Evolutionary conservation across 2,888 invertebrate species (phyloP), one percentile per base, ranked within the genome.

Genomic region (Brenthis ino): DNA sequence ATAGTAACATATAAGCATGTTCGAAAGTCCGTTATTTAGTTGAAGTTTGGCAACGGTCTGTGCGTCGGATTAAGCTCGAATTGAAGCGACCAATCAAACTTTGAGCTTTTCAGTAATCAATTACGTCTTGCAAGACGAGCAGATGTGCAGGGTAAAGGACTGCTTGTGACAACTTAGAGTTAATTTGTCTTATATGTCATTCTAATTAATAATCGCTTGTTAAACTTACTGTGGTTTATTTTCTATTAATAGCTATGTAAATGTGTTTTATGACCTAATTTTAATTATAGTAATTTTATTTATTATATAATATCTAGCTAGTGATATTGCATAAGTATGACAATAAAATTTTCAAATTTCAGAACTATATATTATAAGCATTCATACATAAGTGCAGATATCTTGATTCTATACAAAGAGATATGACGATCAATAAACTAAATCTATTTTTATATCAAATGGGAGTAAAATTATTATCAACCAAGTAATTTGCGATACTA

Each of bases 81-180:
- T 74, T 74, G 74, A 72, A 70, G 80, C 81, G 80, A 83, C 78
- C 85, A 85, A 86, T 86, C 86, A 81, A 84, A 86, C 82, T 85
- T 85, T 75, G 76, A 75, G 79, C 80, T 79, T 79, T 79, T 77
- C 80, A 75, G 77, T 79, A 85, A 87, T 86, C 84, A 85, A 85
- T 85, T 82, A 81, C 77, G 78, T 76, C 76, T 77, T 77, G 77
- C 77, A 75, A 76, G 79, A 73, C 76, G 73, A 73, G 76, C 76
- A 73, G 69, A 75, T 72, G 72, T 72, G 72, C 68, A 64, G 74
- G 77, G 77, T 75, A 57, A 72, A 55, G 16, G 6, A 51, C 60
- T 48, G 24, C 48, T 47, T 14, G 57, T 60, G 48, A 57, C 55
- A 65, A 61, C 50, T 69, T 67, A 16, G 12, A 54, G 53, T 67